phyloP scores from a whole-genome alignment of 2,113 vertebrate species.

The Fregetta grallaria region DNA sequence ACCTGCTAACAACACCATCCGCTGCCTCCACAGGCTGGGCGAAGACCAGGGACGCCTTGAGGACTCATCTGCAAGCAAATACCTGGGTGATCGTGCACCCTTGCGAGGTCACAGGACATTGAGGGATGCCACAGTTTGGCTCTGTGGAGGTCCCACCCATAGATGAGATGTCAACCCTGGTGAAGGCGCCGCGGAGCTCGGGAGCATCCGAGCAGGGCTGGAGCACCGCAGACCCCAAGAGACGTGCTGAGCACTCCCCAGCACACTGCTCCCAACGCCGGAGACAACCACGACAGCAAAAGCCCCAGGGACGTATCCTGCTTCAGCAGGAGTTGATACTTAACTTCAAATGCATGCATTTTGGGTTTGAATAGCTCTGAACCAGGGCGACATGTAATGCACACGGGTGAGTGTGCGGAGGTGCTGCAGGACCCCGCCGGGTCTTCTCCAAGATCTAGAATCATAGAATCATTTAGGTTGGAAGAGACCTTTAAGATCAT shows the following conservation, averaged over 20 bases:
- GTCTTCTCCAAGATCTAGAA: background rate
- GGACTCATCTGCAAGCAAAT: background rate
- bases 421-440: background rate
- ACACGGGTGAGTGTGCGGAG: fast-evolving
- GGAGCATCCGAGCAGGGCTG: fast-evolving
- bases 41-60: fast-evolving
- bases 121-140: background rate
- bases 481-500: no score
- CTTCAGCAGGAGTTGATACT: background rate
- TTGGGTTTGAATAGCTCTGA: background rate
- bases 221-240: background rate
- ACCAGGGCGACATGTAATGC: fast-evolving
- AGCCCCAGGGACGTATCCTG: background rate
- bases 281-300: background rate
- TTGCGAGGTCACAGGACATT: background rate
- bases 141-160: background rate
- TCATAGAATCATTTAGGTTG: no score
- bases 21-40: background rate
- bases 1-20: background rate
- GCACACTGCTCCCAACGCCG: fast-evolving
- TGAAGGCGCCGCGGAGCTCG: background rate
- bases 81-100: no score
- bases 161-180: no score
- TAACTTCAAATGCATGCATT: background rate
- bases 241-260: background rate